These are phyloP conservation scores for Tachyglossus aculeatus DNA, from an alignment of 2,797 vertebrate species.

Conservation along the genomic window DNA sequence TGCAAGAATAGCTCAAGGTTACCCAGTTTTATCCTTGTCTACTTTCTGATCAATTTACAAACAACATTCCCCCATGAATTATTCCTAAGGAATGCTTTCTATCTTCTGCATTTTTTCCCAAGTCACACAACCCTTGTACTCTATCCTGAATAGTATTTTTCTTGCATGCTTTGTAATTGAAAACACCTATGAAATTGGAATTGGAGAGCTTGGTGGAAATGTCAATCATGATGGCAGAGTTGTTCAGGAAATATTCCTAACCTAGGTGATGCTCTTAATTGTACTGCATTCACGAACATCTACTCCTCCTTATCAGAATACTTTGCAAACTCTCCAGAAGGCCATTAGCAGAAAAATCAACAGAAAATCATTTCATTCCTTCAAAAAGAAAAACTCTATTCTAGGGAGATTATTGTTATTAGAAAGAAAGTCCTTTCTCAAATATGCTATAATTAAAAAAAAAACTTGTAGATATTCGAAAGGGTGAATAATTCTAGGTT, in stretches of 20 bases:
- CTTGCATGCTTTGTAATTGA: slow-evolving; percentile 4
- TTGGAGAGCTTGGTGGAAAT: neutral
- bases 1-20: neutral
- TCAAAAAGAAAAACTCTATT: slow-evolving; percentile 30
- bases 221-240: too few relatives aligned
- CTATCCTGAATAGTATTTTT: slow-evolving; percentile 12
- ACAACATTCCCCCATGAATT: slow-evolving; percentile 13
- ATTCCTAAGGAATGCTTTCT: slow-evolving; percentile 2
- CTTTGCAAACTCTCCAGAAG: slow-evolving; percentile 2
- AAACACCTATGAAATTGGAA: neutral
- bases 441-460: neutral
- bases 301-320: neutral
- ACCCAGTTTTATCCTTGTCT: neutral
- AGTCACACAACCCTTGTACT: neutral
- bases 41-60: neutral
- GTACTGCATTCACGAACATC: neutral
- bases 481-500: neutral
- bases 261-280: neutral
- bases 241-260: neutral
- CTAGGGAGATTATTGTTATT: too few relatives aligned
- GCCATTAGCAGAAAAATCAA: neutral
- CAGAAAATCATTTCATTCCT: slow-evolving; percentile 3
- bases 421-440: neutral
- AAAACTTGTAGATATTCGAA: neutral
- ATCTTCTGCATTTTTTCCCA: neutral